phyloP scores from a whole-genome alignment of 2,113 vertebrate genomes.

The Proteles cristata region DNA sequence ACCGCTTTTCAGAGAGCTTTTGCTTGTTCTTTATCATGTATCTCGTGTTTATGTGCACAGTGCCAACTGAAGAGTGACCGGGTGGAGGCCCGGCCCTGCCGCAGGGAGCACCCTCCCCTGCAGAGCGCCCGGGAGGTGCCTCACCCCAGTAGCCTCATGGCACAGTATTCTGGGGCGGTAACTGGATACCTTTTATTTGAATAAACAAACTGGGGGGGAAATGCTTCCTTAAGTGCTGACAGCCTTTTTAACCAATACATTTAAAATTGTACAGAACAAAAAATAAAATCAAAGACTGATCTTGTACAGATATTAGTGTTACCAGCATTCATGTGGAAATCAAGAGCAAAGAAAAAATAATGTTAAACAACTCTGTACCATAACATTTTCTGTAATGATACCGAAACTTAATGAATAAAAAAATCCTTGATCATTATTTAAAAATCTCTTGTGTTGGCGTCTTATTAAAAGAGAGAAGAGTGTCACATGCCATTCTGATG shows the following conservation, averaged over 20 bases:
- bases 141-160: constrained; percentile 91
- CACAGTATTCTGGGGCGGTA: constrained; percentile 93
- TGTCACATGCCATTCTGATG: background rate
- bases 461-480: constrained; percentile 77
- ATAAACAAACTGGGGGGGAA: constrained; percentile 87
- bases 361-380: constrained; percentile 99
- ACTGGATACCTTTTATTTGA: constrained; percentile 97
- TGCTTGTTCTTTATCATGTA: constrained; percentile 99
- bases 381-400: constrained; percentile 99
- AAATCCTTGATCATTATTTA: constrained; percentile 99
- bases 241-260: constrained; percentile 99
- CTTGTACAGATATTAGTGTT: constrained; percentile 99
- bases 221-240: constrained; percentile 99
- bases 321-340: constrained; percentile 99
- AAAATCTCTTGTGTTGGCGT: constrained; percentile 87
- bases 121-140: constrained; percentile 85
- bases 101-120: constrained; percentile 83
- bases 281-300: constrained; percentile 94
- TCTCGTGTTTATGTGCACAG: constrained; percentile 99
- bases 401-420: constrained; percentile 99
- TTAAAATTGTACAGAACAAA: constrained; percentile 99
- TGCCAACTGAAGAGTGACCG: constrained; percentile 95
- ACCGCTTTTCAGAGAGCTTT: constrained; percentile 98
- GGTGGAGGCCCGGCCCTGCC: constrained; percentile 83
- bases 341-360: constrained; percentile 97